Evolutionary conservation across 1,140 invertebrate genomes (phyloP).

Genomic region (Hormaphis cornu): DNA sequence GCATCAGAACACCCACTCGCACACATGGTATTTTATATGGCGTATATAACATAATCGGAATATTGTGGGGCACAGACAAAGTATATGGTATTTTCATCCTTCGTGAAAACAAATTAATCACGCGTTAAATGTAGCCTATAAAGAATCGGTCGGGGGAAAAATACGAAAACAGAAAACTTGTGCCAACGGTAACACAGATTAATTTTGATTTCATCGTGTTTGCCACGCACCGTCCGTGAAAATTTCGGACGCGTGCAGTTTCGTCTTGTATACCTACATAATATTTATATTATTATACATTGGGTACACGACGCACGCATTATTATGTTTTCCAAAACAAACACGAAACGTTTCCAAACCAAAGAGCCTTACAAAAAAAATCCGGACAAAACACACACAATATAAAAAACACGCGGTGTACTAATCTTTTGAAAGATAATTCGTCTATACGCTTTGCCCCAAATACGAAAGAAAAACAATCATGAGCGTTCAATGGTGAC

Average conservation of each 20-base stretch:
- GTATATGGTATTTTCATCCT: slow-evolving; percentile 3
- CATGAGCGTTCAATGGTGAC: too few relatives aligned
- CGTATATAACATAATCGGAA: too few relatives aligned
- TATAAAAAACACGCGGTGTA: too few relatives aligned
- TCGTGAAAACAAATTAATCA: slow-evolving; percentile 1
- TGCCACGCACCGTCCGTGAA: background rate
- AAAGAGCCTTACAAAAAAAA: too few relatives aligned
- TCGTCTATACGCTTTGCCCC: too few relatives aligned
- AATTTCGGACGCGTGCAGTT: background rate
- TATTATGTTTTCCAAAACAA: background rate
- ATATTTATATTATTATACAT: too few relatives aligned
- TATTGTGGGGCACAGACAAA: background rate
- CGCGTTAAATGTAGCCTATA: background rate
- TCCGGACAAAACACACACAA: background rate
- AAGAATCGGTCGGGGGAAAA: too few relatives aligned
- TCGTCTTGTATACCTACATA: background rate
- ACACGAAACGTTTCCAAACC: background rate
- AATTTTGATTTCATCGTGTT: background rate
- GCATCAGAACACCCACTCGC: too few relatives aligned
- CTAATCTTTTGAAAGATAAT: too few relatives aligned
- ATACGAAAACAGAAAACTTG: background rate
- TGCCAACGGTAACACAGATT: slow-evolving; percentile 17
- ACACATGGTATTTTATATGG: too few relatives aligned
- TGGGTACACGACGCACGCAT: too few relatives aligned
- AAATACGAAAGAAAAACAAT: too few relatives aligned